Evolutionary conservation across 2,113 vertebrate species (phyloP).

Genomic region (Tretioscincus oriximinensis): DNA sequence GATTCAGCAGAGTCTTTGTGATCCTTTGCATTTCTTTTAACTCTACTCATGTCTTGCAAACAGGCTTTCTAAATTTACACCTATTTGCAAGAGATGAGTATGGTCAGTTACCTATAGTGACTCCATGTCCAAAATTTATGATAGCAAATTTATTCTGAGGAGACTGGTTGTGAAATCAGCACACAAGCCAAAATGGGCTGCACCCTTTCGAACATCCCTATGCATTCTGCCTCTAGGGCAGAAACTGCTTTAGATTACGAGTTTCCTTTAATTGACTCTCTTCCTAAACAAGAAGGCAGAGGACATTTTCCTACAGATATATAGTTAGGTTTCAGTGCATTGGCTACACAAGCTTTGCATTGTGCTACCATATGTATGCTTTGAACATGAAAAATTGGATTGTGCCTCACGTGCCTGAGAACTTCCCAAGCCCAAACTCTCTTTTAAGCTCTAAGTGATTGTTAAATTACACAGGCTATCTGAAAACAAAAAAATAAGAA

Average conservation of each 20-base stretch:
- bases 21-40: background rate
- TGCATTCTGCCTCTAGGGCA: constrained; percentile 56
- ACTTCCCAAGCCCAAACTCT: background rate
- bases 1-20: background rate
- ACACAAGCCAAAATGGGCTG: constrained; percentile 52
- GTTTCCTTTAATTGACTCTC: constrained; percentile 22
- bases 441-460: background rate
- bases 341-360: background rate
- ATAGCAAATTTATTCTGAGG: constrained; percentile 49
- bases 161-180: constrained; percentile 56
- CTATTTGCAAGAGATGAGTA: background rate
- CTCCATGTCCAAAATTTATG: background rate
- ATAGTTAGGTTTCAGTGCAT: background rate
- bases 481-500: background rate
- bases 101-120: background rate
- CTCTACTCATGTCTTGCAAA: too few relatives aligned
- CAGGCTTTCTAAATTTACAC: too few relatives aligned
- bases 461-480: background rate
- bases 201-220: constrained; percentile 34
- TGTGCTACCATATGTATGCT: background rate
- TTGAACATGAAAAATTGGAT: background rate
- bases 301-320: background rate
- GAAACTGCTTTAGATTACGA: constrained; percentile 48
- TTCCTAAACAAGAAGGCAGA: background rate
- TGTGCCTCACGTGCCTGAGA: background rate